A percentile compares a stretch with the other conserved stretches of the same genome.
These are phyloP conservation scores for Drosophila neotestacea DNA, from an alignment of 2,888 invertebrate species.

Conservation along the genomic window DNA sequence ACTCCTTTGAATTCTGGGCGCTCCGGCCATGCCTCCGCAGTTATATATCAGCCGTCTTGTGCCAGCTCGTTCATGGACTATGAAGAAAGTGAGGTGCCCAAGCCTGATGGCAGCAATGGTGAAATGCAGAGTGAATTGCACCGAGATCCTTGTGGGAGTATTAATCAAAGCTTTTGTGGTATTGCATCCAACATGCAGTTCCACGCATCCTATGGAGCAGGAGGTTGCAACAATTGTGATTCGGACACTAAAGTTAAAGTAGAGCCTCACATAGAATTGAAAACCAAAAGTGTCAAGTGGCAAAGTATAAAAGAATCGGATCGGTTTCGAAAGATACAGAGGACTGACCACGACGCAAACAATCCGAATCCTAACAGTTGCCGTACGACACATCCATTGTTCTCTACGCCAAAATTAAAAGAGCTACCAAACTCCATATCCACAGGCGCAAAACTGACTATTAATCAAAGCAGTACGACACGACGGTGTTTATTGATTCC, in stretches of 20 bases:
- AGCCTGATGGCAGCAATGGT: constrained; percentile 45
- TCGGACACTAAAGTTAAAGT: constrained; percentile 23
- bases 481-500: constrained; percentile 41
- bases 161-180: constrained; percentile 44
- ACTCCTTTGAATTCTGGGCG: constrained; percentile 93
- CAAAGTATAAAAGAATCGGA: constrained; percentile 12
- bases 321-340: constrained; percentile 10
- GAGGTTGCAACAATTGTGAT: constrained; percentile 77
- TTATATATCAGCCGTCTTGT: constrained; percentile 92
- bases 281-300: background rate
- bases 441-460: background rate
- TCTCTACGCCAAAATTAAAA: background rate
- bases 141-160: constrained; percentile 38
- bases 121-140: constrained; percentile 29
- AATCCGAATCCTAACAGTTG: background rate
- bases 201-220: constrained; percentile 69
- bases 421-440: background rate
- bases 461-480: constrained; percentile 12
- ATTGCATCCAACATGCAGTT: constrained; percentile 63
- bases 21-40: constrained; percentile 96
- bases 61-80: constrained; percentile 83
- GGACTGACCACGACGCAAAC: background rate
- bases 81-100: constrained; percentile 68
- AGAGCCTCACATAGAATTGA: background rate
- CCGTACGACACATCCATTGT: background rate